Base-by-base conservation (phyloP, 2,888 invertebrate species). In the Leptopilina myrica region DNA sequence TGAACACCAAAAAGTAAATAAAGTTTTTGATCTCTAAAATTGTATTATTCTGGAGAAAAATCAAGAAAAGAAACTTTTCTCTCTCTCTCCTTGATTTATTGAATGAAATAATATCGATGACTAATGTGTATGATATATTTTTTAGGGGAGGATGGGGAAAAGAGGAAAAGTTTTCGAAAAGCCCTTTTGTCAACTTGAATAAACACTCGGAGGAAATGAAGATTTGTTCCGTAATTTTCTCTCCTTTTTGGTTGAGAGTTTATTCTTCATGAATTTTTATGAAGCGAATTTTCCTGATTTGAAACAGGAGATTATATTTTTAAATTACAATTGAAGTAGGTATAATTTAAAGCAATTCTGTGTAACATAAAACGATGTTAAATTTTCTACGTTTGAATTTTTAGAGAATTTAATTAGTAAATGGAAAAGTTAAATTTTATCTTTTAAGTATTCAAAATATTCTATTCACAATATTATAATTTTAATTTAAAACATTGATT, bases 131-230 rank as follows among this genome's bases (percentile, higher is more conserved):
- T 2, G 33, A 33, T 33, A 33, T 53, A 69, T 26, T 69, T 33
- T 43, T 69, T 49, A 0, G 8, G n/a, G 73, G 56, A 56, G 14
- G n/a, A 26, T 73, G 1, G 73, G 14, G 33, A 26, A 43, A 43
- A 8, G 49, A 12, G 12, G 33, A 73, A 73, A 73, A 62, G 62
- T 62, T 56, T 56, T 33, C 14, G 53, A 69, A 26, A 69, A 69
- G 53, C 43, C 33, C 67, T 73, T 56, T 56, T 33, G 73, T 73
- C n/a, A 73, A 73, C 56, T 73, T n/a, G 73, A 14, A 33, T 26
- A 73, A 56, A 73, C 33, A 56, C 73, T 73, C 33, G 40, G n/a
- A 26, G 26, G 53, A 69, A 73, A 73, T 73, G 73, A 73, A 73
- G 26, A 73, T 56, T 73, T 73, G n/a, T 73, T 73, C 20, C n/a